phyloP scores from a whole-genome alignment of 1,140 invertebrate species.

The Drosophila truncata region DNA sequence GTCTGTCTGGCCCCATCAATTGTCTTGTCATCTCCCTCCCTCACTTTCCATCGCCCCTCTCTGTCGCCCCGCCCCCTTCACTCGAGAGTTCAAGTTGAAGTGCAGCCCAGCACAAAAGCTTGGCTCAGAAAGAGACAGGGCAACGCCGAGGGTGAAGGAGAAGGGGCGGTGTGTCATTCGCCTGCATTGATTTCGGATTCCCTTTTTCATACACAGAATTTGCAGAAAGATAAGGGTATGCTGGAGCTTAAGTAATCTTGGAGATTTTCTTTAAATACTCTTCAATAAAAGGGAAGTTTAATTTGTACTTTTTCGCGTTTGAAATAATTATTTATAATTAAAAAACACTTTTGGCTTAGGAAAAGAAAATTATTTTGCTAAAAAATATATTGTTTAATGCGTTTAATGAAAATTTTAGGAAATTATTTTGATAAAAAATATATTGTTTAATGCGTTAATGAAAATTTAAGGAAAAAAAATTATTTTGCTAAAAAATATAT shows the following conservation, averaged over 20 bases:
- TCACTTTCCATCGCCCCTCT: conserved; percentile 33
- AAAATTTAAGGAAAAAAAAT: too few species aligned
- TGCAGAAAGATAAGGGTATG: background rate
- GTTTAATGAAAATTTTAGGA: too few species aligned
- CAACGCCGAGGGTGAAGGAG: background rate
- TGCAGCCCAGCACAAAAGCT: conserved; percentile 65
- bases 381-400: too few species aligned
- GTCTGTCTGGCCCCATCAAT: conserved; percentile 72
- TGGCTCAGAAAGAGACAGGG: conserved; percentile 22
- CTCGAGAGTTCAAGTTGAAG: conserved; percentile 76
- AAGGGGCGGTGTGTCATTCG: conserved; percentile 56
- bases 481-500: too few species aligned
- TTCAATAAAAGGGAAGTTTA: background rate
- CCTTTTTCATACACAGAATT: conserved; percentile 3
- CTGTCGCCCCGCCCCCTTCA: conserved; percentile 14
- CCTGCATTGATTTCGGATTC: conserved; percentile 75
- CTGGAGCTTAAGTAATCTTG: background rate
- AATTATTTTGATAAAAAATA: too few species aligned
- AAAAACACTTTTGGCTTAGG: too few species aligned
- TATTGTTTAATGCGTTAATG: too few species aligned
- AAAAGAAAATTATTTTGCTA: too few species aligned
- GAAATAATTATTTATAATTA: too few species aligned
- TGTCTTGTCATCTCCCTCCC: conserved; percentile 73
- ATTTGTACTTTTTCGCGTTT: too few species aligned
- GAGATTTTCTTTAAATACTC: background rate